A percentile compares a stretch with the other conserved stretches of the same genome.
phyloP scores from a whole-genome alignment of 2,888 invertebrate species.

The Dexiosoma caninum region DNA sequence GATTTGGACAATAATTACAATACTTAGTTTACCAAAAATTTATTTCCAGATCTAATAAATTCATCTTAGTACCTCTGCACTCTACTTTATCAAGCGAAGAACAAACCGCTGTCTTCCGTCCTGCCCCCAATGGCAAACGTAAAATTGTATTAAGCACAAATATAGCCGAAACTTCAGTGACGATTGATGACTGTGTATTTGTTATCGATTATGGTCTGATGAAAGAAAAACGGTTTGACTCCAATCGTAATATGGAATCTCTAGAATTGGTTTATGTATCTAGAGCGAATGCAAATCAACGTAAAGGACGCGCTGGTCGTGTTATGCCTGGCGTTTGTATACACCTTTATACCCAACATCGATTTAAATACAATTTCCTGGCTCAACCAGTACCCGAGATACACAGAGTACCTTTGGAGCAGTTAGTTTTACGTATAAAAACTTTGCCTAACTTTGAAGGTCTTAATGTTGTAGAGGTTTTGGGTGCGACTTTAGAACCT shows the following conservation, averaged over 20 bases:
- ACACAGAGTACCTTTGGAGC: conserved; percentile 91
- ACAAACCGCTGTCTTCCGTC: conserved; percentile 86
- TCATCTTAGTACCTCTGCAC: conserved; percentile 88
- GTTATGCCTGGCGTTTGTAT: conserved; percentile 91
- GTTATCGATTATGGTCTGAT: conserved; percentile 95
- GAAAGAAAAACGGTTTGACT: conserved; percentile 86
- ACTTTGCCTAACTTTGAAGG: conserved; percentile 79
- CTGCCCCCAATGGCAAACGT: conserved; percentile 83
- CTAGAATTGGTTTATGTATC: conserved; percentile 94
- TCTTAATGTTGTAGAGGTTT: conserved; percentile 71
- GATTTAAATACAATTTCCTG: conserved; percentile 82
- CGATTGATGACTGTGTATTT: conserved; percentile 96
- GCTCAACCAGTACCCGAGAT: conserved; percentile 93
- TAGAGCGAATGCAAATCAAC: conserved; percentile 91
- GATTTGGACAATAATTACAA: background rate
- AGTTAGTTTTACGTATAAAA: conserved; percentile 86
- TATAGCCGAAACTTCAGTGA: conserved; percentile 96
- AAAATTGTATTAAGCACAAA: conserved; percentile 95
- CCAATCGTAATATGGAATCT: conserved; percentile 91
- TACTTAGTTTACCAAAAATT: background rate
- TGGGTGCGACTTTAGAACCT: conserved; percentile 84
- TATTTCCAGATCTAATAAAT: conserved; percentile 80
- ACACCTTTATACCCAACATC: conserved; percentile 89
- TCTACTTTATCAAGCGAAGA: conserved; percentile 91
- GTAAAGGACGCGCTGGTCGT: conserved; percentile 93